A percentile compares a stretch with the other conserved stretches of the same genome.
phyloP scores from a whole-genome alignment of 2,797 vertebrate genomes.

The Huso huso region DNA sequence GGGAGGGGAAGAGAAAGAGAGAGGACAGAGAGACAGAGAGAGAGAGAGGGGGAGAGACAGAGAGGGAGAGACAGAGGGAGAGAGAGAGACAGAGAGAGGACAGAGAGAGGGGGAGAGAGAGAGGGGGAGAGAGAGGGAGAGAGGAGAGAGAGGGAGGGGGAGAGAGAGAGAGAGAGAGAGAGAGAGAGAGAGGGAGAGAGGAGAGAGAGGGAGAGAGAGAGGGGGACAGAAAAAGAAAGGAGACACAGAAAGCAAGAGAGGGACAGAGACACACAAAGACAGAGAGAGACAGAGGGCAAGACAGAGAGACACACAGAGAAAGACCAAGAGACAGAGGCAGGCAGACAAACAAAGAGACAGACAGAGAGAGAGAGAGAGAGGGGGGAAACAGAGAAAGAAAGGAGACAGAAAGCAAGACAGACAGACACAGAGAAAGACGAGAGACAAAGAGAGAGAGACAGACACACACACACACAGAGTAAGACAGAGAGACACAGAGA shows the following conservation, averaged over 20 bases:
- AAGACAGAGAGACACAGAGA: too few relatives aligned
- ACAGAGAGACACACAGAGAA: constrained; percentile 14
- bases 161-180: background rate
- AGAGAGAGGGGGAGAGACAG: background rate
- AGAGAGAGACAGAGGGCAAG: constrained; percentile 8
- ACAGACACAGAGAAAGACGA: too few relatives aligned
- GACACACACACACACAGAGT: constrained; percentile 5
- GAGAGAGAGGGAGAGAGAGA: background rate
- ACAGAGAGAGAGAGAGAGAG: constrained; percentile 14
- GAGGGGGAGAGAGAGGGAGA: background rate
- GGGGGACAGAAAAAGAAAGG: background rate
- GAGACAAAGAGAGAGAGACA: constrained; percentile 6
- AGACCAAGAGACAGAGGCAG: background rate
- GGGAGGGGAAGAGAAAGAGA: background rate
- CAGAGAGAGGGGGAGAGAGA: too few relatives aligned
- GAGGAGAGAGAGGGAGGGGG: background rate
- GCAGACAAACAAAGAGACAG: constrained; percentile 7
- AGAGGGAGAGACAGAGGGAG: background rate
- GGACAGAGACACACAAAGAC: too few relatives aligned
- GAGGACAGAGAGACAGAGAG: background rate
- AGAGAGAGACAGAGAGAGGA: too few relatives aligned
- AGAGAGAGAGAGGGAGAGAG: background rate
- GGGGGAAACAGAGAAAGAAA: too few relatives aligned
- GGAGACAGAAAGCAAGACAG: constrained; percentile 7
- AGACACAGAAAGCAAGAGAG: background rate